Base-by-base conservation (phyloP, 2,113 vertebrate genomes). In the Clarias magur region DNA sequence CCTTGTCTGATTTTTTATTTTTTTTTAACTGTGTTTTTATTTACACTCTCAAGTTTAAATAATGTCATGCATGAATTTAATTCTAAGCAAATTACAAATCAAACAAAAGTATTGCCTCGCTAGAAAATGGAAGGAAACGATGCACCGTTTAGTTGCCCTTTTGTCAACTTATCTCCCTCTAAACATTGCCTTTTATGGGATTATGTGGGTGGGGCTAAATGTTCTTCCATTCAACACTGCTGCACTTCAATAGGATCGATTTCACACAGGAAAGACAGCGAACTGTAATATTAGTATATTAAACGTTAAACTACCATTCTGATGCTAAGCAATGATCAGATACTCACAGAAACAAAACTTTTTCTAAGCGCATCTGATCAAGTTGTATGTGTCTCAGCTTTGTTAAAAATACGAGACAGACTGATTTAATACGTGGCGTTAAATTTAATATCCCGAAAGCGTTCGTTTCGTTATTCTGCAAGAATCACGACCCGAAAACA, bases 401-500 rank as follows among this genome's bases (percentile, higher is more conserved):
- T 48, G 0, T 6, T 6, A 48, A 48, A 85, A 85, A 82, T 79
- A 78, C 72, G 1, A 62, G 81, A 34, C 76, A 60, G 57, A 16
- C 12, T 25, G 6, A 53, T 38, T 38, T 38, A 38, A 38, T 38
- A 38, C n/a, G 21, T 2, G 88, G 80, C 42, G 27, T 62, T 42
- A 86, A 88, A 91, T 91, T 89, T 3, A 86, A 87, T n/a, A 38
- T 15, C 38, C 53, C 23, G 42, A 13, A 56, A 63, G 30, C 9
- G 65, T 25, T 72, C 82, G 27, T 89, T 88, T 80, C 7, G 30
- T 62, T 11, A 48, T 78, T 53, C 80, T 91, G 89, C 84, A 79
- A 76, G 65, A 87, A 27, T 17, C 68, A 70, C 83, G 17, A 25
- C 91, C 85, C 91, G 83, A 90, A 91, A 79, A n/a, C 60, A 91